Conservation (phyloP, 2,888 invertebrate genomes). For the Apocheima hispidaria region DNA sequence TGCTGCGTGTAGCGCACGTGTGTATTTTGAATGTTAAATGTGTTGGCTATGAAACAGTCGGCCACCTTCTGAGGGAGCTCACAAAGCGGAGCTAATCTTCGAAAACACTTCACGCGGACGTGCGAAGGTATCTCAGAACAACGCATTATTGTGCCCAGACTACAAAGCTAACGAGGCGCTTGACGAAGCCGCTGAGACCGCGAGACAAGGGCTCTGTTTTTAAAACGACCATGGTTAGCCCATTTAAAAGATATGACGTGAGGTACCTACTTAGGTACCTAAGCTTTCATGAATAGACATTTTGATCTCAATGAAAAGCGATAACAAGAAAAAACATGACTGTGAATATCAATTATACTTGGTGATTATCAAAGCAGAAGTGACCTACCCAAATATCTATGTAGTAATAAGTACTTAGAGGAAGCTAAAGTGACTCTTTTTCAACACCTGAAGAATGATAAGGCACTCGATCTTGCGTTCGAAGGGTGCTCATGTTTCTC, state of each 20-base stretch:
- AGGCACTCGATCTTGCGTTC: background rate
- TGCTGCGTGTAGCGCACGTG: constrained; percentile 46
- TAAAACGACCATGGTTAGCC: constrained; percentile 27
- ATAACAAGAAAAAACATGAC: background rate
- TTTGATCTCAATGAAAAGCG: background rate
- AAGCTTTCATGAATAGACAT: too few species aligned
- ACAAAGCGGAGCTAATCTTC: constrained; percentile 63
- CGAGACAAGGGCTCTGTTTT: constrained; percentile 37
- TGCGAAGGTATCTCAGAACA: constrained; percentile 57
- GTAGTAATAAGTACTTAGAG: background rate
- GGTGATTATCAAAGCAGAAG: too few species aligned
- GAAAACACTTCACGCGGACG: constrained; percentile 64
- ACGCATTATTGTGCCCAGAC: constrained; percentile 59
- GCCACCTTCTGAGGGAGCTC: constrained; percentile 56
- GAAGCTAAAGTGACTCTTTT: background rate
- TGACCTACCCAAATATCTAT: too few species aligned
- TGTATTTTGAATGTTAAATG: constrained; percentile 59
- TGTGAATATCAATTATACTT: background rate
- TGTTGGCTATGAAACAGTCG: constrained; percentile 60
- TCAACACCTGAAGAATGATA: background rate
- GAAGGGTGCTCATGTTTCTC: background rate
- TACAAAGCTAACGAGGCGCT: constrained; percentile 51
- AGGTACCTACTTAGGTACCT: constrained; percentile 9
- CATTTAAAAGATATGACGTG: constrained; percentile 18
- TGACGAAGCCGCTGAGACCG: constrained; percentile 38